phyloP scores from a whole-genome alignment of 2,797 vertebrate species.

The Enteromius afrohamiltoni region DNA sequence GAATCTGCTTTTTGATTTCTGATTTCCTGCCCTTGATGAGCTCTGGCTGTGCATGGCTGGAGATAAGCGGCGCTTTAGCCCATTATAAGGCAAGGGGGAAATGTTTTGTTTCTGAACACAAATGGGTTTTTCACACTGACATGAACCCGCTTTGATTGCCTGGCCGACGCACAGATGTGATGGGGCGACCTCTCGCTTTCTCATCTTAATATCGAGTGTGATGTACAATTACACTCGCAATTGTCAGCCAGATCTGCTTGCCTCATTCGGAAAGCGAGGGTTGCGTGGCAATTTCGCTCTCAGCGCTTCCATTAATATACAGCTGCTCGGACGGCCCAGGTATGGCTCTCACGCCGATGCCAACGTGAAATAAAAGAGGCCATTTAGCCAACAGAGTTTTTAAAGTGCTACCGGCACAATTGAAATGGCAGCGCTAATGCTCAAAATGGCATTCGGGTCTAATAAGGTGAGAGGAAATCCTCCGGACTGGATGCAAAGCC shows the following conservation, averaged over 20 bases:
- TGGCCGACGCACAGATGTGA: constrained; percentile 72
- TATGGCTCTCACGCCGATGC: constrained; percentile 6
- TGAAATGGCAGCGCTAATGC: constrained; percentile 1
- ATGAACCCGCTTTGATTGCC: constrained; percentile 75
- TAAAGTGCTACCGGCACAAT: neutral
- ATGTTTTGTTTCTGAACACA: constrained; percentile 88
- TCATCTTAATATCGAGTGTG: constrained; percentile 74
- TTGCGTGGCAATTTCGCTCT: constrained; percentile 73
- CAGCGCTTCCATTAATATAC: constrained; percentile 80
- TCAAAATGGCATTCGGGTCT: constrained; percentile 11
- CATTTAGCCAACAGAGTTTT: constrained; percentile 29
- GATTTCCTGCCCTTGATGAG: constrained; percentile 79
- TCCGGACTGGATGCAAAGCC: neutral
- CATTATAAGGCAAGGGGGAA: constrained; percentile 80
- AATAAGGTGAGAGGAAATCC: constrained; percentile 20
- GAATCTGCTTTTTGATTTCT: constrained; percentile 51
- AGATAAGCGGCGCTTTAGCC: constrained; percentile 80
- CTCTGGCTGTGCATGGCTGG: constrained; percentile 88
- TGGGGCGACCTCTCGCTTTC: constrained; percentile 80
- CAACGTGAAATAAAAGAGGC: constrained; percentile 24
- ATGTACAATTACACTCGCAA: constrained; percentile 79
- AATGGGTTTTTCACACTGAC: constrained; percentile 85
- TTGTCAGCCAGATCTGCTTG: constrained; percentile 75
- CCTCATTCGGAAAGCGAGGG: constrained; percentile 72
- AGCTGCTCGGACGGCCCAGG: constrained; percentile 54